Evolutionary conservation across 2,888 invertebrate genomes (phyloP).

Genomic region (Mongoloraphidia duomilia): DNA sequence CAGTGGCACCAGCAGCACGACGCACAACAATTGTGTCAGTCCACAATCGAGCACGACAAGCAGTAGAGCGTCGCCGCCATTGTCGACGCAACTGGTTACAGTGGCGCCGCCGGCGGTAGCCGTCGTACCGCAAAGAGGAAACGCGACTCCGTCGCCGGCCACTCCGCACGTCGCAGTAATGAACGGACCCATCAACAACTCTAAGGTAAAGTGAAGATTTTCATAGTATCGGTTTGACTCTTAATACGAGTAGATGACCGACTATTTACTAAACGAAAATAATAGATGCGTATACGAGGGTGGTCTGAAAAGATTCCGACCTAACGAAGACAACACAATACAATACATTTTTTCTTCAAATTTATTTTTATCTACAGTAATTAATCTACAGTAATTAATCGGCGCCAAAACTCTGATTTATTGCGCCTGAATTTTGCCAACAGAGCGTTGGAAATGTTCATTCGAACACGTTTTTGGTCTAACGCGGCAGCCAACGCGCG

Average conservation of each 20-base stretch:
- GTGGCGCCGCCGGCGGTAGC: conserved; percentile 15
- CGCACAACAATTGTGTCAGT: conserved; percentile 24
- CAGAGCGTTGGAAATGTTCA: no score
- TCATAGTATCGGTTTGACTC: neutral
- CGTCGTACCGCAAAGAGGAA: conserved; percentile 18
- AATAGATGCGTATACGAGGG: no score
- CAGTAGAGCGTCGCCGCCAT: conserved; percentile 37
- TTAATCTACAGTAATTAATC: no score
- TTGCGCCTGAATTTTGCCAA: no score
- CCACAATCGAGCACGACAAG: conserved; percentile 37
- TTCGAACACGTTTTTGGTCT: no score
- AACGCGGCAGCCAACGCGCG: no score
- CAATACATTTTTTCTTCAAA: no score
- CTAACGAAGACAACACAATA: no score
- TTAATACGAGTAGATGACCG: neutral
- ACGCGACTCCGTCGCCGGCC: conserved; percentile 18
- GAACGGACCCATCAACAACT: conserved; percentile 33
- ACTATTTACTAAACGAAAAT: neutral
- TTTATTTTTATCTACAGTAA: no score
- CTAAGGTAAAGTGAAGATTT: conserved; percentile 19
- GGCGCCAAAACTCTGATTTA: no score
- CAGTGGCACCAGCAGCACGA: conserved; percentile 5
- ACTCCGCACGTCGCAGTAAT: conserved; percentile 19
- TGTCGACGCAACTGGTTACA: conserved; percentile 18
- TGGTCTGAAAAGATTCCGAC: no score